Evolutionary conservation across 2,113 vertebrate genomes (phyloP), one percentile per base, ranked within the genome.

Genomic region (Mobula hypostoma): DNA sequence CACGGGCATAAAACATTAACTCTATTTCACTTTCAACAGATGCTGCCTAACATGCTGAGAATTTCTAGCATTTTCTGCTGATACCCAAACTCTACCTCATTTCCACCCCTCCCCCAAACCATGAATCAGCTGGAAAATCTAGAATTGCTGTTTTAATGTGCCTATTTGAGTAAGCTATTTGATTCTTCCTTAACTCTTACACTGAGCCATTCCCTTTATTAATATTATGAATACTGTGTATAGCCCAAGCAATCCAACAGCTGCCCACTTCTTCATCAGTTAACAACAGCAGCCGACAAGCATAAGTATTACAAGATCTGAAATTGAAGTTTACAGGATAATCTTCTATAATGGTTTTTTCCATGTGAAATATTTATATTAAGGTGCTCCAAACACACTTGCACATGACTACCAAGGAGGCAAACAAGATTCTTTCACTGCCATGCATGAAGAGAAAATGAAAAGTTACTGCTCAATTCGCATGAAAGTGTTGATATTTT

Each of bases 341-440:
- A 88, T 88, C 27, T n/a, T 29, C 63, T 29, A 17, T 32, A 66
- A 88, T 88, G 58, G 85, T 58, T 88, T 88, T 88, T n/a, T 63
- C 85, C 85, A 88, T 15, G 6, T 66, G 58, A 88, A 88, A 66
- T 88, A 66, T 88, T 88, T 88, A 66, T 32, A 88, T 88, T 63
- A 88, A 66, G 63, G 32, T 29, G 58, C 6, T 29, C 83, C 58
- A 27, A 87, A 88, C 0, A 32, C 17, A 66, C 85, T 90, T 90
- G 24, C 29, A 66, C 61, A 32, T 17, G 58, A 90, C n/a, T 36
- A 61, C 61, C 58, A 90, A n/a, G 56, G 14, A 90, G 61, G n/a
- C 61, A 90, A 90, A 66, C 29, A 19, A 32, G 85, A 68, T n/a
- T 11, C 63, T 32, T 17, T n/a, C n/a, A 32, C 61, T 66, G 61